Evolutionary conservation across 1,140 invertebrate genomes (phyloP).

Genomic region (Dendroctonus valens): DNA sequence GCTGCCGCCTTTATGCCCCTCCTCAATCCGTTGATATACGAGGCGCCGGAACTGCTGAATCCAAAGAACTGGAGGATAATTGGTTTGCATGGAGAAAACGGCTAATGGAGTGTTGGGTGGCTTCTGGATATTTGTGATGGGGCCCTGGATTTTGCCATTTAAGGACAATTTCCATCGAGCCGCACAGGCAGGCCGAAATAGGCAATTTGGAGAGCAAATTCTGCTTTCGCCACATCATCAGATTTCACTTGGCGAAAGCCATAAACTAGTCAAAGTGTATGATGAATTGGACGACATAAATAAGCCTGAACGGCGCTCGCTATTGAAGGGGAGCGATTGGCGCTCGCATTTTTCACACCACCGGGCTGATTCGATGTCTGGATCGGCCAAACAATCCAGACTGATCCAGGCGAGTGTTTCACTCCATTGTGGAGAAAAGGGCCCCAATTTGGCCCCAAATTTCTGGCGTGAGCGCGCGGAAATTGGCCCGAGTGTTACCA

Average conservation of each 20-base stretch:
- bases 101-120: no score
- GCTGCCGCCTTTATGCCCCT: conserved; percentile 47
- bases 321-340: no score
- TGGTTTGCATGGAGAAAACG: no score
- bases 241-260: conserved; percentile 54
- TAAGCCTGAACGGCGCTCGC: conserved; percentile 40
- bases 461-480: neutral
- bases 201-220: neutral
- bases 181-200: neutral
- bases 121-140: no score
- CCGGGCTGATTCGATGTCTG: no score
- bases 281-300: conserved; percentile 54
- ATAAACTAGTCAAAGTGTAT: conserved; percentile 55
- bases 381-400: no score
- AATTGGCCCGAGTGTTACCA: conserved; percentile 30
- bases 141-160: no score
- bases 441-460: neutral
- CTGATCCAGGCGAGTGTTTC: neutral
- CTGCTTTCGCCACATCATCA: conserved; percentile 27
- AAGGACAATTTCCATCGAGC: no score
- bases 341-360: no score
- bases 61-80: conserved; percentile 49
- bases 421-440: neutral
- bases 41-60: conserved; percentile 48
- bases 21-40: conserved; percentile 51